Base-by-base conservation (phyloP, 2,888 invertebrate species). In the Gymnoscelis rufifasciata region DNA sequence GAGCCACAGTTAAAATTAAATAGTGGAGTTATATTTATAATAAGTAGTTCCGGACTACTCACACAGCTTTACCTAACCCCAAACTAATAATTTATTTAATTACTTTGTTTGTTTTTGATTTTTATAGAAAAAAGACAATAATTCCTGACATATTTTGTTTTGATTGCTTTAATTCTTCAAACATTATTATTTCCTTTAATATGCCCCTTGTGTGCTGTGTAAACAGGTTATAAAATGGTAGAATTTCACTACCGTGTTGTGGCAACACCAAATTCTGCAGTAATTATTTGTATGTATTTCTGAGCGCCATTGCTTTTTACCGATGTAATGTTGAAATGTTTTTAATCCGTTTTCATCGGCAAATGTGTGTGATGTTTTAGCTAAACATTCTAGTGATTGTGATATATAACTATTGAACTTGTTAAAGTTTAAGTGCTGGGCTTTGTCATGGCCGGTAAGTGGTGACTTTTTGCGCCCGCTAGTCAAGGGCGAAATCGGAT, bases 371-470 rank as follows among this genome's bases (percentile, higher is more conserved):
- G 83, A 86, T 88, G 88, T 88, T 88, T 86, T 89, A 88, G 76
- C 72, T 75, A 81, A 82, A 81, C 79, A 74, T 70, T 80, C 62
- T 73, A 78, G 87, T 87, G 87, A 80, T 83, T 86, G 88, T 88
- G 88, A 77, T 73, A 64, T 80, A 77, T 82, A 81, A 88, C 83
- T 87, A 78, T 87, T 60, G 75, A 83, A 87, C 83, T 87, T 82
- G 78, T 76, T 80, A 81, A 78, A 86, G 83, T 86, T 84, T 77
- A 84, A 82, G 87, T 87, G 88, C 88, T 87, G 87, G 88, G 86
- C 82, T 90, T 90, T 92, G 93, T 92, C 92, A 93, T 93, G 93
- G 93, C 93, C 93, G 93, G 93, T 93, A 92, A 93, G 93, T 92
- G 88, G 87, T 84, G 88, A 88, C 87, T 88, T 88, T 88, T 87